Base-by-base conservation (phyloP, 2,888 invertebrate genomes). In the Mesorhabditis spiculigera region DNA sequence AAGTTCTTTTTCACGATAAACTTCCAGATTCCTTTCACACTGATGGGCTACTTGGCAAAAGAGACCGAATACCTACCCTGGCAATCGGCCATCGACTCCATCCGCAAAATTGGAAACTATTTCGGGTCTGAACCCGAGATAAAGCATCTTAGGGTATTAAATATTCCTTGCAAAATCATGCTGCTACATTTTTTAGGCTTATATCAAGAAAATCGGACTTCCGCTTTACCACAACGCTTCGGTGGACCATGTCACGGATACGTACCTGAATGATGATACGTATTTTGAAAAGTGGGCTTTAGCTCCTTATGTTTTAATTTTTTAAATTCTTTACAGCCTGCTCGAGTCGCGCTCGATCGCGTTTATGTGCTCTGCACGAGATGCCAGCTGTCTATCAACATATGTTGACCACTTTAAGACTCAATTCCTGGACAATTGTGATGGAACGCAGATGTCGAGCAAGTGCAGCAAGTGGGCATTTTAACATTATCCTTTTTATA, bases 241-340 rank as follows among this genome's bases (percentile, higher is more conserved):
- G 65, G 63, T 71, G 8, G 73, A 76, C 3, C 71, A 71, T 43
- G 71, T 82, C 10, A 65, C 71, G 6, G 71, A 69, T 5, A 75
- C 73, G 65, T 74, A 77, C 61, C 42, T 70, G 58, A 72, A 82
- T 68, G 80, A 82, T 28, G 71, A 72, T 44, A 42, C 72, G 16
- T 82, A 82, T 68, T 83, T 78, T 67, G 76, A 81, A 68, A 78
- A 80, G 81, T 81, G 42, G 41, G 76, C 68, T 43, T 4, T 41
- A 68, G 44, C 28, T 13, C 41, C 6, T 66, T 68, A 13, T 45
- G 13, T 42, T 61, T 28, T 28, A 4, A 13, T 45, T 13, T 41
- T 62, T 45, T 4, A 42, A 61, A 28, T n/a, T 43, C 16, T 13
- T 68, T 75, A 68, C 63, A 76, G 76, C 65, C 65, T 78, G 45